phyloP scores from a whole-genome alignment of 2,113 vertebrate species.

The Prietella phreatophila region DNA sequence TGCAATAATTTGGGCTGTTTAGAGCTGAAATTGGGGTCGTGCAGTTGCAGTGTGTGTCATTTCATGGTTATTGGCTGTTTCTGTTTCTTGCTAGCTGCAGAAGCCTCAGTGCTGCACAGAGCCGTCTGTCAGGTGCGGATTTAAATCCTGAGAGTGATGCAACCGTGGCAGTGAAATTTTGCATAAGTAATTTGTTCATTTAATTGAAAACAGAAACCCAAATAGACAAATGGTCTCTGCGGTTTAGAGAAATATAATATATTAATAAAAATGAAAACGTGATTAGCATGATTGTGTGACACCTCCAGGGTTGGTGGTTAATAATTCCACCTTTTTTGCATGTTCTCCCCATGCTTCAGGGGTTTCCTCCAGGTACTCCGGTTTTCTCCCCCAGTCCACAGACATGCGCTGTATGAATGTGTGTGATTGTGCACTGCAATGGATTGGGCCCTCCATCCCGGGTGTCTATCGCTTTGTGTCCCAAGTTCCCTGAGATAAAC shows the following conservation, averaged over 20 bases:
- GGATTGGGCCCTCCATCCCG: too few relatives aligned
- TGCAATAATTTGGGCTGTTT: slow-evolving; percentile 42
- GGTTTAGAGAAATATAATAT: background rate
- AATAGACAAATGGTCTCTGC: background rate
- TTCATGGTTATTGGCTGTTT: slow-evolving; percentile 47
- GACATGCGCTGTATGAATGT: too few relatives aligned
- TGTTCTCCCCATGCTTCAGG: too few relatives aligned
- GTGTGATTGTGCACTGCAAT: too few relatives aligned
- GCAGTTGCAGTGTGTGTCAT: slow-evolving; percentile 35
- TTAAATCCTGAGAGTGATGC: slow-evolving; percentile 28
- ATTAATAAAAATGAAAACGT: background rate
- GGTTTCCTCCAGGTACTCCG: too few relatives aligned
- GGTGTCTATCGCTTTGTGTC: too few relatives aligned
- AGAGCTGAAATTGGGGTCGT: slow-evolving; percentile 44
- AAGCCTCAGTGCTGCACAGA: background rate
- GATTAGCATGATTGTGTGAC: too few relatives aligned
- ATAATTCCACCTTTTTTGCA: too few relatives aligned
- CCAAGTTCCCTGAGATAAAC: too few relatives aligned
- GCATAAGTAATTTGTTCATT: slow-evolving; percentile 25
- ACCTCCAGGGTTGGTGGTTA: too few relatives aligned
- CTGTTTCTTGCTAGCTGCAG: slow-evolving; percentile 10
- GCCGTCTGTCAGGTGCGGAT: background rate
- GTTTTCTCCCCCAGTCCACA: too few relatives aligned
- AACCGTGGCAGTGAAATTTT: slow-evolving; percentile 16
- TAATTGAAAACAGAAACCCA: slow-evolving; percentile 10